These are phyloP conservation scores for Cheilosia impressa DNA, from an alignment of 2,888 invertebrate species.

Conservation along the genomic window DNA sequence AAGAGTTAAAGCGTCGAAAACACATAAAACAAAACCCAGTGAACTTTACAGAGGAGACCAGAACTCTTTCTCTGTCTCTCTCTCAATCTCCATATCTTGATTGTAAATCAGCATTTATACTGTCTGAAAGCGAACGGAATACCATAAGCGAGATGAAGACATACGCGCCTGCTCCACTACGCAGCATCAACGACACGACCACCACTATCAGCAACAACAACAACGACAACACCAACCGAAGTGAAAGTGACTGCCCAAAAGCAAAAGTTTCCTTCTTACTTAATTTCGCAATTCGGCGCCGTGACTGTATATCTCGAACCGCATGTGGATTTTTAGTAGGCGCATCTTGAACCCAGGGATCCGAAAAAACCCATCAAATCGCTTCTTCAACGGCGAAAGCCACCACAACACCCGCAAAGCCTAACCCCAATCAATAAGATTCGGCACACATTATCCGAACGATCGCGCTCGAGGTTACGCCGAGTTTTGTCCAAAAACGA, in stretches of 20 bases:
- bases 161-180: constrained; percentile 50
- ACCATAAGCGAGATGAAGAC: constrained; percentile 34
- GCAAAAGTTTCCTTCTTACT: constrained; percentile 73
- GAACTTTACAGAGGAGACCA: not conserved
- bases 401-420: constrained; percentile 32
- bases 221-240: constrained; percentile 34
- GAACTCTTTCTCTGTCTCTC: constrained; percentile 3
- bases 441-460: constrained; percentile 54
- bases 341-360: constrained; percentile 63
- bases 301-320: constrained; percentile 56
- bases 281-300: constrained; percentile 74
- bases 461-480: constrained; percentile 48
- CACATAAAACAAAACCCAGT: not conserved
- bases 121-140: constrained; percentile 19
- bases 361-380: constrained; percentile 14
- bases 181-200: constrained; percentile 41
- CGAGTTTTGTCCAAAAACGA: constrained; percentile 12
- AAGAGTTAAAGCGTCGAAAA: constrained; percentile 25
- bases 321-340: constrained; percentile 56
- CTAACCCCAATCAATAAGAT: constrained; percentile 74
- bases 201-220: not conserved
- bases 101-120: constrained; percentile 51
- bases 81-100: not conserved
- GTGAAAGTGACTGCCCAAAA: constrained; percentile 72
- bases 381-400: constrained; percentile 49